phyloP scores from a whole-genome alignment of 2,797 vertebrate genomes.

The Podarcis lilfordi region DNA sequence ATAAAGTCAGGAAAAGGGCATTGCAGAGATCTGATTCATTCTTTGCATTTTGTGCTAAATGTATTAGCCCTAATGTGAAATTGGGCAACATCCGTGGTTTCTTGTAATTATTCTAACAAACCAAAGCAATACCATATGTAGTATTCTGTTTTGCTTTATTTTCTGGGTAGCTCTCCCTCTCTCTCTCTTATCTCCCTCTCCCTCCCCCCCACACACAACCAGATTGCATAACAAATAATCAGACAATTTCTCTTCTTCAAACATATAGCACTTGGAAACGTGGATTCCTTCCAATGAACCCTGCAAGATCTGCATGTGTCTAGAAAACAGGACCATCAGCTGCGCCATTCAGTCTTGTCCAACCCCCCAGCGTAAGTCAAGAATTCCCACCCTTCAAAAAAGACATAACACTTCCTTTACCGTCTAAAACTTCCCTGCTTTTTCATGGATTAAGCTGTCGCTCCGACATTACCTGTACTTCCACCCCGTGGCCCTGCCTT shows the following conservation, averaged over 20 bases:
- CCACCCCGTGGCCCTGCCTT: too few species aligned
- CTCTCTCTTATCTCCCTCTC: neutral
- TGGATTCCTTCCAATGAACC: slow-evolving; percentile 89
- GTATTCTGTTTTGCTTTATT: slow-evolving; percentile 12
- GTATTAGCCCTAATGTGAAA: slow-evolving; percentile 7
- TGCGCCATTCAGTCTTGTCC: slow-evolving; percentile 88
- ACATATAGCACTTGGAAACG: slow-evolving; percentile 85
- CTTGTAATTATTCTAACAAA: slow-evolving; percentile 21
- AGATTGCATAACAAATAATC: neutral
- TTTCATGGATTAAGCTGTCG: neutral
- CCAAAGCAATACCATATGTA: neutral
- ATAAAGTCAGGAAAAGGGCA: slow-evolving; percentile 23
- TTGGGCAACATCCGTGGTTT: neutral
- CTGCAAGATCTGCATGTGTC: slow-evolving; percentile 92
- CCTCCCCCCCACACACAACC: neutral
- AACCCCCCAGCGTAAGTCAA: slow-evolving; percentile 81
- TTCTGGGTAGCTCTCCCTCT: neutral
- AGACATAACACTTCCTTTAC: too few species aligned
- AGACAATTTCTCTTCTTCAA: slow-evolving; percentile 17
- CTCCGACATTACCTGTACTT: too few species aligned
- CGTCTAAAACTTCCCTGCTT: neutral
- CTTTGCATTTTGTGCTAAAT: slow-evolving; percentile 27
- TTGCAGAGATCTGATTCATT: neutral
- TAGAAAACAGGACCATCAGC: slow-evolving; percentile 86
- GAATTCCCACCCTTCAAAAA: neutral